These are phyloP conservation scores for Micromys minutus DNA, from an alignment of 2,113 vertebrate species.

Conservation along the genomic window DNA sequence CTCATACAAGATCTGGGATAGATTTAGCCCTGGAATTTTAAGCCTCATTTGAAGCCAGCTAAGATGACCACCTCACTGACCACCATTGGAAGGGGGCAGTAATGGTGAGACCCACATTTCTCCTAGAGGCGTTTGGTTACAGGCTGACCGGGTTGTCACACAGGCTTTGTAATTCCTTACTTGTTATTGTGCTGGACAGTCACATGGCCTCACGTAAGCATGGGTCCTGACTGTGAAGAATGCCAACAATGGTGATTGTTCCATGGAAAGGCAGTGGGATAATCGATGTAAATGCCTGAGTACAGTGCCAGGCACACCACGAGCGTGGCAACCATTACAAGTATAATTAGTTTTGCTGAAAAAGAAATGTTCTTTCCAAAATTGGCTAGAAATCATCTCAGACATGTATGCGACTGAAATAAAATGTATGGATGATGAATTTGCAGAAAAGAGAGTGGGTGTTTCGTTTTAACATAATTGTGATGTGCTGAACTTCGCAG, in stretches of 20 bases:
- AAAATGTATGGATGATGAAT: conserved; percentile 66
- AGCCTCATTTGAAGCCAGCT: not conserved
- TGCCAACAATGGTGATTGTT: not conserved
- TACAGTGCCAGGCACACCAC: not conserved
- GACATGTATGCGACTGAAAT: conserved; percentile 64
- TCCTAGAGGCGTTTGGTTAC: not conserved
- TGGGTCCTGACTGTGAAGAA: not conserved
- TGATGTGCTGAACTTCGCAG: conserved; percentile 44
- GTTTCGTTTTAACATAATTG: conserved; percentile 75
- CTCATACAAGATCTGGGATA: not conserved
- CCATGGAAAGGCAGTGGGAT: not conserved
- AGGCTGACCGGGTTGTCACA: not conserved
- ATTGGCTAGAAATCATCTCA: conserved; percentile 65
- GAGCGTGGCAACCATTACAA: conserved; percentile 33
- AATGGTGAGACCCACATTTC: not conserved
- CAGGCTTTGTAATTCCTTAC: not conserved
- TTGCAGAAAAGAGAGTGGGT: conserved; percentile 69
- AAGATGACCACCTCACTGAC: not conserved
- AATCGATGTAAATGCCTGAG: conserved; percentile 18
- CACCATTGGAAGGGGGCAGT: not conserved
- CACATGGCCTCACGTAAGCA: not conserved
- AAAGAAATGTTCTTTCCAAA: conserved; percentile 69
- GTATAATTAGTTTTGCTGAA: conserved; percentile 66
- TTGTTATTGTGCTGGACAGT: not conserved
- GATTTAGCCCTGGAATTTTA: not conserved